These are phyloP conservation scores for Branchinecta sandiegonensis DNA, from an alignment of 2,888 invertebrate genomes.

Conservation along the genomic window DNA sequence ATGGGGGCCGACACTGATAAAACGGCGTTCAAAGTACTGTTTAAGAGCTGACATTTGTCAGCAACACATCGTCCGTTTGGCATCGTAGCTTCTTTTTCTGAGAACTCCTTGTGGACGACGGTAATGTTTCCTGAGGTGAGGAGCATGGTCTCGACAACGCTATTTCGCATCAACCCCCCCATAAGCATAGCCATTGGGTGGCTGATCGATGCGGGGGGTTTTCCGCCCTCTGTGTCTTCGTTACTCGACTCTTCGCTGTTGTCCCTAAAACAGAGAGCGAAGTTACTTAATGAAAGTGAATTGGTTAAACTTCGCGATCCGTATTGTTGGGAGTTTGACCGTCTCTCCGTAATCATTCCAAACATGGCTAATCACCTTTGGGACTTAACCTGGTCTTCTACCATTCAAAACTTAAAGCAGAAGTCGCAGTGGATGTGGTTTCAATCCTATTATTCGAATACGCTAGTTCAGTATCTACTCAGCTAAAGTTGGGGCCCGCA, in stretches of 20 bases:
- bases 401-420: too few species aligned
- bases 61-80: neutral
- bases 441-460: too few species aligned
- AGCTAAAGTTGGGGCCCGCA: too few species aligned
- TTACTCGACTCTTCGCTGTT: constrained; percentile 2
- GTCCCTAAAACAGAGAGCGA: neutral
- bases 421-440: too few species aligned
- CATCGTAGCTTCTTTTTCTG: neutral
- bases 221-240: neutral
- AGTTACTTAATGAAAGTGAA: too few species aligned
- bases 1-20: constrained; percentile 1
- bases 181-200: constrained; percentile 15
- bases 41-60: neutral
- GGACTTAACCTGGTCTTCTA: too few species aligned
- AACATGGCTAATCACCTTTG: too few species aligned
- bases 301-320: too few species aligned
- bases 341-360: too few species aligned
- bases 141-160: constrained; percentile 15
- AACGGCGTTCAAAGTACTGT: neutral
- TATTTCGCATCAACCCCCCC: constrained; percentile 7
- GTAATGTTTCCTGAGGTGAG: constrained; percentile 3
- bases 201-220: constrained; percentile 8
- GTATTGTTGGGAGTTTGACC: too few species aligned
- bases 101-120: neutral
- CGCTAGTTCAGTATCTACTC: too few species aligned